These are phyloP conservation scores for Zootermopsis nevadensis DNA, from an alignment of 2,888 invertebrate species.

Conservation along the genomic window DNA sequence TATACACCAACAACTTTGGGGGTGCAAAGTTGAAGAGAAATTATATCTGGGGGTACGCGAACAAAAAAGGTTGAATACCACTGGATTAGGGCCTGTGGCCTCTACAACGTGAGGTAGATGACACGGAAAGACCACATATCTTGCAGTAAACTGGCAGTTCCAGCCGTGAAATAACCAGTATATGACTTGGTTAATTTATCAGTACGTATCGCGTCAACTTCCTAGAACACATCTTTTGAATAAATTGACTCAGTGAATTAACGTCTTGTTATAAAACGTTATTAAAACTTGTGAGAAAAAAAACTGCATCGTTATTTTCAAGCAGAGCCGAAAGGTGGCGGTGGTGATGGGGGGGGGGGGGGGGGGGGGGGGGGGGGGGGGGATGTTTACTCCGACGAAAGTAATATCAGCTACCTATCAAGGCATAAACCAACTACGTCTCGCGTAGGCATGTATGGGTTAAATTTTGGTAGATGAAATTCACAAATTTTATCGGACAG, in stretches of 20 bases:
- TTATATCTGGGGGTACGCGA: no score
- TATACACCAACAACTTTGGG: no score
- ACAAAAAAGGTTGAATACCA: no score
- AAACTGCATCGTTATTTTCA: background rate
- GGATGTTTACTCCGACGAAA: no score
- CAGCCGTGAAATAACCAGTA: no score
- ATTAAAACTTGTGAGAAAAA: slow-evolving; percentile 27
- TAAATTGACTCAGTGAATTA: background rate
- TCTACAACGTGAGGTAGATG: no score
- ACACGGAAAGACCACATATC: no score
- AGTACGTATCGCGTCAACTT: background rate
- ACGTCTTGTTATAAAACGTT: background rate
- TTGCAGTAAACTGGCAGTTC: no score
- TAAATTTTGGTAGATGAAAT: no score
- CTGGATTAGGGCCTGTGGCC: no score
- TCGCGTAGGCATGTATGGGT: slow-evolving; percentile 48
- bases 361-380: background rate
- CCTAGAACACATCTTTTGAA: background rate
- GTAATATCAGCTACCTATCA: no score
- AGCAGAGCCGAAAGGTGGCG: background rate
- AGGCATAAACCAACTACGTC: slow-evolving; percentile 42
- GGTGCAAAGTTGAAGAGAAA: no score
- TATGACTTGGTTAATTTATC: background rate
- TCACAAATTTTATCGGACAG: slow-evolving; percentile 48
- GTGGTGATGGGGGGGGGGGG: background rate